Conservation (phyloP, 2,888 invertebrate genomes). For the Eumacrocentrus americanus region DNA sequence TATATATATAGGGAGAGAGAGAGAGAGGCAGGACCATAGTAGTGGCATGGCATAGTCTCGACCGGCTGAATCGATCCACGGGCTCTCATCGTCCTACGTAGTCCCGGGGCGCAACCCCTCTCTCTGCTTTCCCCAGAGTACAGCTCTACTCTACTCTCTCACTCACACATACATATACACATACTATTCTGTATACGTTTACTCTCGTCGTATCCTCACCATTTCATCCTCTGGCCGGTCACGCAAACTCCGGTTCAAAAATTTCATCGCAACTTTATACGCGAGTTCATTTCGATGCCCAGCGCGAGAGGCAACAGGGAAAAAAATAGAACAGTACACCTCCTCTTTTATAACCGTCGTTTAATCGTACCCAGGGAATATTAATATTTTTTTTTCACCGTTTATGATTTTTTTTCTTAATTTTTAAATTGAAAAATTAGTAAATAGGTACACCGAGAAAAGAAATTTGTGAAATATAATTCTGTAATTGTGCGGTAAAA, state of each 20-base stretch:
- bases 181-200: conserved; percentile 14
- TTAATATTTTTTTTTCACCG: not conserved
- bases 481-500: no score
- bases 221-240: conserved; percentile 27
- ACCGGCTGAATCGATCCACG: conserved; percentile 58
- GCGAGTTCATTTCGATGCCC: conserved; percentile 22
- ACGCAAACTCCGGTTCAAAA: conserved; percentile 29
- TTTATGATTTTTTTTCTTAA: no score
- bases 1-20: not conserved
- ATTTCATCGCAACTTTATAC: conserved; percentile 28
- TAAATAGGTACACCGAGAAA: no score
- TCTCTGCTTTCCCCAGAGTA: conserved; percentile 33
- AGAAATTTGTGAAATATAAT: no score
- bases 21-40: not conserved
- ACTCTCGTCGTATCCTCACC: conserved; percentile 22
- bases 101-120: conserved; percentile 20
- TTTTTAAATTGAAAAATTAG: no score
- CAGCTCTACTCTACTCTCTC: conserved; percentile 43
- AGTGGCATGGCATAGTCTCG: conserved; percentile 45
- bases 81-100: conserved; percentile 42
- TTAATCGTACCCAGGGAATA: not conserved
- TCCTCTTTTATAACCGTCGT: not conserved
- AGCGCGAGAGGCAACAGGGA: conserved; percentile 1
- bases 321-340: not conserved
- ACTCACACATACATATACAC: conserved; percentile 39